Evolutionary conservation across 2,888 invertebrate genomes (phyloP), one percentile per base, ranked within the genome.

Genomic region (Melanotus villosus): DNA sequence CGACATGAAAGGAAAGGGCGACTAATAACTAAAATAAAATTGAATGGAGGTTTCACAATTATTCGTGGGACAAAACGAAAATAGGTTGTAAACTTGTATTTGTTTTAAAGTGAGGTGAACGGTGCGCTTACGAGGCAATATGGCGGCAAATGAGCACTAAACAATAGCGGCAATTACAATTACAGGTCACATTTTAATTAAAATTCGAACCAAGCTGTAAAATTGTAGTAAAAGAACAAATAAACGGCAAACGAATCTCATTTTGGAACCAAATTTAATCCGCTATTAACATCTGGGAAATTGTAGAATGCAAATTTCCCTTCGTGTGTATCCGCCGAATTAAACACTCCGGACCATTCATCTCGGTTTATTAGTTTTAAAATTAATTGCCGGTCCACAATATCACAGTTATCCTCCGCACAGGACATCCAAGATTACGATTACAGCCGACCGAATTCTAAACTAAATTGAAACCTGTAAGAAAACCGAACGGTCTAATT

Each of bases 251-350:
- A 70, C 70, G 74, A 75, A 75, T 75, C 75, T 77, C 76, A 74
- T 77, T 77, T 74, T 70, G 70, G 70, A 70, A 74, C 76, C 76
- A 73, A 75, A 75, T 77, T 76, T 77, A 77, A 77, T 76, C 73
- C 72, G 60, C 74, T 70, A 76, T 76, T 76, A 76, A 75, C 74
- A 72, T 76, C 73, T 74, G 74, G 71, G 71, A 75, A 76, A 76
- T 73, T 74, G 73, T 73, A 70, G 73, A 74, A 76, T 76, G 75
- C 75, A 75, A 76, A 76, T 76, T 63, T 63, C 63, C 57, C 70
- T 70, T 52, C 62, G 65, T 63, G 70, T 72, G 71, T 67, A 71
- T 65, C 64, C 68, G 70, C 65, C 59, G 68, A 71, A 71, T 66
- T 65, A 66, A 68, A 54, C 47, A 57, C 64, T 68, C 26, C 57